Conservation (phyloP, 2,888 invertebrate species). For the Ophion slaviceki region DNA sequence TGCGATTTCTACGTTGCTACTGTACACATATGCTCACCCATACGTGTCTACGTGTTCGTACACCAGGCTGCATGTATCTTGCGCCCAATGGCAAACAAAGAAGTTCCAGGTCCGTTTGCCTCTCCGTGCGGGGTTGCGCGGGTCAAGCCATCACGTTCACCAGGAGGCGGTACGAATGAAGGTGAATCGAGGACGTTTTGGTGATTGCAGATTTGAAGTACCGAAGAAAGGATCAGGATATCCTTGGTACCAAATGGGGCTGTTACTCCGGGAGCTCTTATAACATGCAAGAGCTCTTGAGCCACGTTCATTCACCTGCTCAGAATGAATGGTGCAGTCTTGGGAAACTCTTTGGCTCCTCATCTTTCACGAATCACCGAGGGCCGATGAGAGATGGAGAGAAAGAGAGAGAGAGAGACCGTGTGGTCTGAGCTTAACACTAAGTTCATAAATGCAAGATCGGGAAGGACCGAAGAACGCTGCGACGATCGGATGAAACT, state of each 20-base stretch:
- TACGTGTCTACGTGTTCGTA: neutral
- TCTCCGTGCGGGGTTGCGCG: neutral
- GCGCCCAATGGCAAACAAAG: slow-evolving; percentile 17
- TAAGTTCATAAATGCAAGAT: too few relatives aligned
- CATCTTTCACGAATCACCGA: neutral
- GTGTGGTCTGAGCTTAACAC: too few relatives aligned
- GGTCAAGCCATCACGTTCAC: neutral
- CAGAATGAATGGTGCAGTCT: neutral
- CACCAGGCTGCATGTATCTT: neutral
- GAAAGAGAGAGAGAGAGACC: neutral
- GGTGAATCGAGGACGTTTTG: slow-evolving; percentile 27
- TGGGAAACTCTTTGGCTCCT: slow-evolving; percentile 28
- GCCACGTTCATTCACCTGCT: neutral
- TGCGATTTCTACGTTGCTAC: slow-evolving; percentile 35
- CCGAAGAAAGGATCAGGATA: slow-evolving; percentile 12
- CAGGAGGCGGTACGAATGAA: neutral
- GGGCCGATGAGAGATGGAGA: slow-evolving; percentile 38
- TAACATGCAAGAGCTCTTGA: neutral
- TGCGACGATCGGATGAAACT: slow-evolving; percentile 64
- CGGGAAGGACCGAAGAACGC: neutral
- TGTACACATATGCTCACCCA: neutral
- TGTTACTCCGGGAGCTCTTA: neutral
- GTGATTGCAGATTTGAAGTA: slow-evolving; percentile 4
- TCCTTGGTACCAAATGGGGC: neutral
- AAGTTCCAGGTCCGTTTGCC: neutral